Conservation (phyloP, 2,113 vertebrate species). For the Ovis canadensis region DNA sequence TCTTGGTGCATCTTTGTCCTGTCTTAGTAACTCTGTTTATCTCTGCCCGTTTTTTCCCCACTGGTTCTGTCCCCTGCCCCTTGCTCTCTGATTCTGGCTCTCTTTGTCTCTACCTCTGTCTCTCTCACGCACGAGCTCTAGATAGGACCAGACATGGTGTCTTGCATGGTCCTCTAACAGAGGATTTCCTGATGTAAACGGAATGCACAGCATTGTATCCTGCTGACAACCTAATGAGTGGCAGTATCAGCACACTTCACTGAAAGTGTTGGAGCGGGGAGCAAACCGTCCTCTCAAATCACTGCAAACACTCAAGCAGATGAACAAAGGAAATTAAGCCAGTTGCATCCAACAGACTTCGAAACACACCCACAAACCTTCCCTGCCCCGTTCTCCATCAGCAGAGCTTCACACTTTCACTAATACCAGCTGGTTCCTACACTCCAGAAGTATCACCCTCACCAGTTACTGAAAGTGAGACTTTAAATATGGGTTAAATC, state of each 20-base stretch:
- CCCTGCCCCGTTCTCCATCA: constrained; percentile 64
- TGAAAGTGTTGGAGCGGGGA: background rate
- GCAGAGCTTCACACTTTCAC: constrained; percentile 80
- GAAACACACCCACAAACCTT: constrained; percentile 73
- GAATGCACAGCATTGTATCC: background rate
- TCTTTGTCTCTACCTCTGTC: background rate
- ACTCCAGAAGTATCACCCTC: constrained; percentile 71
- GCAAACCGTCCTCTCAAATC: background rate
- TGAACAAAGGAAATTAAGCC: constrained; percentile 60
- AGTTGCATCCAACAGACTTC: constrained; percentile 70
- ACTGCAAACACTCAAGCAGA: constrained; percentile 49
- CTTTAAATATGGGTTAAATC: constrained; percentile 65
- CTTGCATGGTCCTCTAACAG: background rate
- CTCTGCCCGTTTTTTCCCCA: background rate
- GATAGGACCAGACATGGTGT: background rate
- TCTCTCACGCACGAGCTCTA: background rate
- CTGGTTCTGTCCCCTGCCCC: background rate
- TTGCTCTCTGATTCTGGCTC: background rate
- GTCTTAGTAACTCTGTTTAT: background rate
- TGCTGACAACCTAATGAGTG: constrained; percentile 39
- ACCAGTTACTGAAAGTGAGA: constrained; percentile 73
- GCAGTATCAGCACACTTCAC: background rate
- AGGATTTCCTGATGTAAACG: constrained; percentile 19
- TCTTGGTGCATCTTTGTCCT: background rate
- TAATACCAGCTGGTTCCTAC: constrained; percentile 80